These are phyloP conservation scores for Atta colombica DNA, from an alignment of 1,140 invertebrate genomes.

Conservation along the genomic window DNA sequence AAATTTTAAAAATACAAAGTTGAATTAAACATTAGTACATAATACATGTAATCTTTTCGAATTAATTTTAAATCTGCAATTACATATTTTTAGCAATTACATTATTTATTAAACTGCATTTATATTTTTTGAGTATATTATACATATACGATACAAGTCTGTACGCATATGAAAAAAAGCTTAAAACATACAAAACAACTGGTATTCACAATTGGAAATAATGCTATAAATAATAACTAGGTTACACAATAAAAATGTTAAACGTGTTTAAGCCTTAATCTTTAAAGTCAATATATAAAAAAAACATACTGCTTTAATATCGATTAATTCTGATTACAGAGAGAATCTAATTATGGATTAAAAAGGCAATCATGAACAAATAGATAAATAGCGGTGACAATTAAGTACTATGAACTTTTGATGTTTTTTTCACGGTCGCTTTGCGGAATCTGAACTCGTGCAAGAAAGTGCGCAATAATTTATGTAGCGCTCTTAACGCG, in stretches of 20 bases:
- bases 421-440: conserved; percentile 44
- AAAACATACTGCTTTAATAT: no score
- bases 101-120: no score
- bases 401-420: background rate
- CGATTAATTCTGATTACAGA: no score
- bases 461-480: conserved; percentile 63
- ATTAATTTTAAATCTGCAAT: conserved; percentile 17
- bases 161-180: background rate
- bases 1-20: background rate
- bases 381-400: conserved; percentile 15
- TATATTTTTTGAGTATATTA: background rate
- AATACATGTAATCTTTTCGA: background rate
- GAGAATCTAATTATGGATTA: conserved; percentile 14
- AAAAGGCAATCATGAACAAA: background rate
- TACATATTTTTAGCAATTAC: no score
- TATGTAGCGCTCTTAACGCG: conserved; percentile 62
- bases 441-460: conserved; percentile 42
- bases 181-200: background rate
- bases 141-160: background rate
- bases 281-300: no score
- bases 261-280: no score
- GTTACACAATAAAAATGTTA: no score
- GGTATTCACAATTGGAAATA: background rate
- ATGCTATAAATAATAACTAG: background rate
- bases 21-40: background rate